A percentile compares a stretch with the other conserved stretches of the same genome.
Evolutionary conservation across 2,888 invertebrate species (phyloP).

Genomic region (Trichopoda pennipes): DNA sequence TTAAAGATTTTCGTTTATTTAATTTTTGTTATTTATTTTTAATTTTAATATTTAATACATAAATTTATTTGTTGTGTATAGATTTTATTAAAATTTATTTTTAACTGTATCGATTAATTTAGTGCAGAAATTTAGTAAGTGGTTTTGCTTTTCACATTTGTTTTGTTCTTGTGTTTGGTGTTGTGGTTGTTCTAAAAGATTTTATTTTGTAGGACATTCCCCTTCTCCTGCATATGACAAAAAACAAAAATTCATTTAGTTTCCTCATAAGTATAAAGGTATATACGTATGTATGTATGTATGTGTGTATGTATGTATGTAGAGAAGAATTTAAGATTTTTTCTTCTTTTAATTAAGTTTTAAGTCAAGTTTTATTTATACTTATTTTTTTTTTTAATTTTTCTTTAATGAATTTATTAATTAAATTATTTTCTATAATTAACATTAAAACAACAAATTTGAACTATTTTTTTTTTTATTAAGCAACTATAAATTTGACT

Average conservation of each 20-base stretch:
- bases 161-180: slow-evolving; percentile 20
- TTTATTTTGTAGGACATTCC: slow-evolving; percentile 43
- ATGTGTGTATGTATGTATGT: background rate
- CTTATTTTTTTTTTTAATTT: background rate
- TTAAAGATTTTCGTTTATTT: no score
- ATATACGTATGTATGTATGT: background rate
- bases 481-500: slow-evolving; percentile 47
- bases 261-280: background rate
- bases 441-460: slow-evolving; percentile 27
- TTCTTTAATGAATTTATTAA: background rate
- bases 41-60: no score
- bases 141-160: slow-evolving; percentile 16
- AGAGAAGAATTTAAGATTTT: no score
- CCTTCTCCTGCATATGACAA: slow-evolving; percentile 8
- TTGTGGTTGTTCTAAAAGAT: slow-evolving; percentile 42
- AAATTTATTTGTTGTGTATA: no score
- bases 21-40: no score
- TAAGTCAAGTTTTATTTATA: slow-evolving; percentile 46
- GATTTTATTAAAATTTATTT: slow-evolving; percentile 24
- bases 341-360: background rate
- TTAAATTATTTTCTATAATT: background rate
- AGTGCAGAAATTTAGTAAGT: slow-evolving; percentile 13
- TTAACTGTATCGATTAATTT: slow-evolving; percentile 49
- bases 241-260: slow-evolving; percentile 9
- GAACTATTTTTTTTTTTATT: slow-evolving; percentile 4